These are phyloP conservation scores for Emmelina monodactyla DNA, from an alignment of 2,888 invertebrate genomes.

Conservation along the genomic window DNA sequence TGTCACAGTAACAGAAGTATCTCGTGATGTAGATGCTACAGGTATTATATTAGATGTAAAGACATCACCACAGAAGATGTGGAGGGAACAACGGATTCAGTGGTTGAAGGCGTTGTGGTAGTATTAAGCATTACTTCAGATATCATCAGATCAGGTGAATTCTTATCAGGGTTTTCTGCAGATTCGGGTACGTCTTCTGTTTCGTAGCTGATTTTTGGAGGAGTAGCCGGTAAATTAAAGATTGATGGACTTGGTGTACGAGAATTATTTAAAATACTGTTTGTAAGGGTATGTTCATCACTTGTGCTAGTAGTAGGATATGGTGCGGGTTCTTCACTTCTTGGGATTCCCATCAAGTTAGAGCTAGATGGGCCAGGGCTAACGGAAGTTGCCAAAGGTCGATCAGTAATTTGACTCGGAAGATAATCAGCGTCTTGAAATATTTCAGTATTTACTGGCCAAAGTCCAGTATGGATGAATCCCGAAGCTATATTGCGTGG, in stretches of 20 bases:
- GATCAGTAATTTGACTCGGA: slow-evolving; percentile 15
- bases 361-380: slow-evolving; percentile 5
- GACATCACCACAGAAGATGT: too few relatives aligned
- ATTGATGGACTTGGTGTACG: neutral
- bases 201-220: neutral
- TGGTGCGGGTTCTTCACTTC: slow-evolving; percentile 3
- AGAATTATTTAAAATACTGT: too few relatives aligned
- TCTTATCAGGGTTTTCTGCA: neutral
- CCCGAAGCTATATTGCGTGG: slow-evolving; percentile 12
- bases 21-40: slow-evolving; percentile 15
- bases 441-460: slow-evolving; percentile 11
- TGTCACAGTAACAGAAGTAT: slow-evolving; percentile 4
- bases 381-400: slow-evolving; percentile 2
- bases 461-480: slow-evolving; percentile 12
- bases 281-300: slow-evolving; percentile 1
- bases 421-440: slow-evolving; percentile 14
- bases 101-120: slow-evolving; percentile 8
- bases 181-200: neutral
- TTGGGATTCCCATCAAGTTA: slow-evolving; percentile 6
- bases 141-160: neutral
- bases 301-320: neutral
- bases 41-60: slow-evolving; percentile 10
- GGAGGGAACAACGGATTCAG: slow-evolving; percentile 7
- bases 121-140: slow-evolving; percentile 1
- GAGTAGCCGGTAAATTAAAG: neutral